Evolutionary conservation across 2,113 vertebrate genomes (phyloP), one percentile per base, ranked within the genome.

Genomic region (Coryphaenoides rupestris): DNA sequence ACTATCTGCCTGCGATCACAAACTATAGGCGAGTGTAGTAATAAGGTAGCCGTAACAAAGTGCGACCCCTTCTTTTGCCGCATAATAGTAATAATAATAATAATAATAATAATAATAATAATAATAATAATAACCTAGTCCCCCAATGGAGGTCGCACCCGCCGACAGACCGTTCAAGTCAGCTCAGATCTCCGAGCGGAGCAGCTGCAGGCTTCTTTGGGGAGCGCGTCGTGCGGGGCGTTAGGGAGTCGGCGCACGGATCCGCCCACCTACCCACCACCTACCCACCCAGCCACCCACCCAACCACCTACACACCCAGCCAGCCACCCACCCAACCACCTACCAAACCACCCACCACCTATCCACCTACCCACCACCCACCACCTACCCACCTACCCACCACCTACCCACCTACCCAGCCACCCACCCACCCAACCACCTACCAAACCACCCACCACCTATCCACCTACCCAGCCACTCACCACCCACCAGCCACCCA

Each of bases 141-240:
- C 24, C 24, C 24, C 24, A 26, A 6, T 26, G 24, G 24, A 26
- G 5, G 1, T 1, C 28, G 28, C 1, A 33, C 5, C 24, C 5
- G 10, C 3, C 28, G 28, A 33, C 28, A 9, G 28, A 28, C 26
- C 26, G 26, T 28, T 28, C 6, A 6, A 26, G 56, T 60, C 58
- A 65, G 53, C 19, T n/a, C n/a, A 21, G 65, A 23, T 64, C 58
- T 55, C 68, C 50, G 4, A 46, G 55, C 57, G 58, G 68, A 65
- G 64, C 75, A 72, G 74, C 70, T 72, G 76, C 26, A 62, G 16
- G 53, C 59, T 65, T 64, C 77, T 70, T 79, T 46, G 54, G 69
- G 66, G 58, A 55, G 2, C 70, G 72, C 53, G 52, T 62, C 66
- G 49, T 47, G n/a, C n/a, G 52, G 28, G 6, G 24, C 55, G 23